phyloP scores from a whole-genome alignment of 92 coral and sea anemone species.

The Montipora capitata region DNA sequence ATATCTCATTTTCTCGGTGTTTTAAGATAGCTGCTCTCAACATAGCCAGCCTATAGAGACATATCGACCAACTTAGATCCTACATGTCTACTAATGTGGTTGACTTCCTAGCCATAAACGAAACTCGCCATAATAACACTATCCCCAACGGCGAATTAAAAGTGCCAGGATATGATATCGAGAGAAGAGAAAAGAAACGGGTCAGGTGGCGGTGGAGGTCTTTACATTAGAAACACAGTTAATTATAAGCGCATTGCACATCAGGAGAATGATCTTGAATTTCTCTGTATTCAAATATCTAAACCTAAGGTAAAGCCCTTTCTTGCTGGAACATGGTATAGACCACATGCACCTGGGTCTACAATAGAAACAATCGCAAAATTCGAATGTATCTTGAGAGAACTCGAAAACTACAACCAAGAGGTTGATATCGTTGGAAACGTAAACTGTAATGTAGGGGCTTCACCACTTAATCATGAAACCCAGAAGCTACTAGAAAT shows the following conservation, averaged over 20 bases:
- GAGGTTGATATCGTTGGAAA: constrained; percentile 25
- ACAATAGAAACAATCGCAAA: neutral
- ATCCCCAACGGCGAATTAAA: no score
- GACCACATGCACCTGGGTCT: constrained; percentile 18
- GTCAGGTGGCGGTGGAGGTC: constrained; percentile 26
- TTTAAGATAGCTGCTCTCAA: no score
- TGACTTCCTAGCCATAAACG: no score
- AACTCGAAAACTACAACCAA: constrained; percentile 11
- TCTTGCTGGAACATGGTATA: constrained; percentile 36
- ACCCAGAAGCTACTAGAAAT: constrained; percentile 24
- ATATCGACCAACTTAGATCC: no score
- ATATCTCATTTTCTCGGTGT: no score
- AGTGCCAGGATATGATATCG: neutral
- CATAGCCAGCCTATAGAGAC: no score
- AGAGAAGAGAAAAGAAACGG: neutral
- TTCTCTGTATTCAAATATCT: constrained; percentile 30
- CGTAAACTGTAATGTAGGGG: constrained; percentile 32
- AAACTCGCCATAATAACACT: no score
- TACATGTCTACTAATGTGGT: no score
- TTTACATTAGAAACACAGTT: constrained; percentile 10
- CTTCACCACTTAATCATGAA: constrained; percentile 28
- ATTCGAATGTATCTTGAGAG: constrained; percentile 15
- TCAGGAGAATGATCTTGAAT: constrained; percentile 25
- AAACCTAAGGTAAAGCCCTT: constrained; percentile 43
- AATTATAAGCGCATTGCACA: constrained; percentile 24